Percentiles rank a stretch among this genome's conserved stretches.
phyloP scores from a whole-genome alignment of 1,140 invertebrate species.

The Dreissena rostriformis region DNA sequence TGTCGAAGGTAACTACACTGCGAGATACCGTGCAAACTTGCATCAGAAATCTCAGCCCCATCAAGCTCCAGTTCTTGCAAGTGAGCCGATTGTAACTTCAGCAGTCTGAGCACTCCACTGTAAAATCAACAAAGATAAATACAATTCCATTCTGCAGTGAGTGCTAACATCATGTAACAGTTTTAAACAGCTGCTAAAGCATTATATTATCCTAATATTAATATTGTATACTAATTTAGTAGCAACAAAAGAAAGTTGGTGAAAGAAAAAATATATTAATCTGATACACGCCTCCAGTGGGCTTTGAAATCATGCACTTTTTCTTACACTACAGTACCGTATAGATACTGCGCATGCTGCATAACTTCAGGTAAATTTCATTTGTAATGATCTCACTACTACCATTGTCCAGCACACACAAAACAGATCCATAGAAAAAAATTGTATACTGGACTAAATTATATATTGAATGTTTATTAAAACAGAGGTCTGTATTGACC shows the following conservation, averaged over 20 bases:
- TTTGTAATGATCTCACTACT: too few species aligned
- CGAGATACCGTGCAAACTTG: slow-evolving; percentile 11
- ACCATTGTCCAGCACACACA: too few species aligned
- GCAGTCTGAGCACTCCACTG: slow-evolving; percentile 16
- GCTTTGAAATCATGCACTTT: background rate
- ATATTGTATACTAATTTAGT: background rate
- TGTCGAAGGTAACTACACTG: slow-evolving; percentile 12
- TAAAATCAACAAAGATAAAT: background rate
- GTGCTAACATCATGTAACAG: background rate
- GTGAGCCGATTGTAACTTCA: slow-evolving; percentile 16
- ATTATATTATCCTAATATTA: background rate
- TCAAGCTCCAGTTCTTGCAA: slow-evolving; percentile 42
- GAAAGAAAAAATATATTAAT: too few species aligned
- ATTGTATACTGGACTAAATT: too few species aligned
- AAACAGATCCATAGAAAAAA: too few species aligned
- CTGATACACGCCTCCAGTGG: background rate
- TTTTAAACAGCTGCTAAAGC: background rate
- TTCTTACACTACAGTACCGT: background rate
- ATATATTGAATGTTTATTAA: too few species aligned
- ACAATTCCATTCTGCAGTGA: background rate
- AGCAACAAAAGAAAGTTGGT: too few species aligned
- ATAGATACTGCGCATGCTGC: too few species aligned
- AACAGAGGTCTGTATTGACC: too few species aligned
- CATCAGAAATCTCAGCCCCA: slow-evolving; percentile 48
- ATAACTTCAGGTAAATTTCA: too few species aligned